phyloP scores from a whole-genome alignment of 1,140 invertebrate species.

The Drosophila pachea region DNA sequence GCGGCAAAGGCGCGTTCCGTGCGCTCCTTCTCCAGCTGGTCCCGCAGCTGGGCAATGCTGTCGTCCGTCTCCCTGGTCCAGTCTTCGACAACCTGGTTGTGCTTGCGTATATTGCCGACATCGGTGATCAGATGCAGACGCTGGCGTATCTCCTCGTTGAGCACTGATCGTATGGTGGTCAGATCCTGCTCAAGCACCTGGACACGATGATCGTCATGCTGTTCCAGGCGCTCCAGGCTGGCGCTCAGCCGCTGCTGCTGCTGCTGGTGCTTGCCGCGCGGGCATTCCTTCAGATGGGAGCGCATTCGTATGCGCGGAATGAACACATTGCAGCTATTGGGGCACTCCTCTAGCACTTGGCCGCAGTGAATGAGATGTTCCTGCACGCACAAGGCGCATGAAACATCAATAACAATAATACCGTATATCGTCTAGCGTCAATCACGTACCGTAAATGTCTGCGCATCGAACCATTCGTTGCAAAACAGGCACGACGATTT shows the following conservation, averaged over 20 bases:
- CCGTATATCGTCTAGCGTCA: not conserved
- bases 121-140: conserved; percentile 75
- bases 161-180: conserved; percentile 63
- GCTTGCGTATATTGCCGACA: conserved; percentile 73
- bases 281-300: conserved; percentile 82
- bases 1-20: conserved; percentile 44
- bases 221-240: conserved; percentile 65
- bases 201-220: conserved; percentile 60
- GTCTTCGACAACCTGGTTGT: conserved; percentile 76
- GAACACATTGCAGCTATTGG: conserved; percentile 84
- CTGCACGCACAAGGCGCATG: no score
- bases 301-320: conserved; percentile 82
- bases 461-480: conserved; percentile 82
- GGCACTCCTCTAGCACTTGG: conserved; percentile 84
- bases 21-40: conserved; percentile 61
- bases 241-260: conserved; percentile 37
- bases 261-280: conserved; percentile 59
- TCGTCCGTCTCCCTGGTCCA: conserved; percentile 73
- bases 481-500: conserved; percentile 83
- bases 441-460: conserved; percentile 79
- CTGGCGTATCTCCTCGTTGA: conserved; percentile 77
- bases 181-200: conserved; percentile 71
- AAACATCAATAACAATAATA: not conserved
- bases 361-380: conserved; percentile 84
- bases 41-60: conserved; percentile 41